Percentiles rank a stretch among this genome's conserved stretches.
Conservation (phyloP, 1,140 invertebrate genomes). For the Drosophila neocordata region DNA sequence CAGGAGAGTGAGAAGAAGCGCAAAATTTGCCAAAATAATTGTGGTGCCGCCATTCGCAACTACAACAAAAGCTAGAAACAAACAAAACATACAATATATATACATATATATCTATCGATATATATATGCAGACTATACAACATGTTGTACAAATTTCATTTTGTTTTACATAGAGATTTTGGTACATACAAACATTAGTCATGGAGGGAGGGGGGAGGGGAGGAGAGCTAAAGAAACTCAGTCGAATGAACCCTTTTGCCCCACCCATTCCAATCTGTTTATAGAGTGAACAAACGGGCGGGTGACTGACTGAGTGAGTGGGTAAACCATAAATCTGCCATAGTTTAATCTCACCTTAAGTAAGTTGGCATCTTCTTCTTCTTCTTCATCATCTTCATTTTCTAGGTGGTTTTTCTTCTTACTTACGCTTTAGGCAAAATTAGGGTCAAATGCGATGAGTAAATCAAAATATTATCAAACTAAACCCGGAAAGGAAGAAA, state of each 20-base stretch:
- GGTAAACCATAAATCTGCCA: not conserved
- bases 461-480: slow-evolving; percentile 35
- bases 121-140: not conserved
- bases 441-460: slow-evolving; percentile 7
- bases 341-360: slow-evolving; percentile 6
- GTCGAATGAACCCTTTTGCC: not conserved
- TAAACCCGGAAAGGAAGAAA: slow-evolving; percentile 39
- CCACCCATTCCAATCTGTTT: no score
- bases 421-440: not conserved
- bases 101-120: not conserved
- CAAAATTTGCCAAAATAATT: slow-evolving; percentile 10
- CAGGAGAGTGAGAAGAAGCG: not conserved
- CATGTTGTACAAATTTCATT: not conserved
- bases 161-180: not conserved
- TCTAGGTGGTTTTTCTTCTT: not conserved
- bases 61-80: not conserved
- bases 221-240: no score
- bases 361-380: slow-evolving; percentile 1
- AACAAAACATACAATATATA: not conserved
- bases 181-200: no score
- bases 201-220: no score
- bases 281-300: not conserved
- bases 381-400: no score
- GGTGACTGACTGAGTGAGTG: not conserved
- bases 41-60: not conserved